Evolutionary conservation across 30 jellyfish, hydroid and myxozoan genomes (phyloP).

Genomic region (Pelagia noctiluca): DNA sequence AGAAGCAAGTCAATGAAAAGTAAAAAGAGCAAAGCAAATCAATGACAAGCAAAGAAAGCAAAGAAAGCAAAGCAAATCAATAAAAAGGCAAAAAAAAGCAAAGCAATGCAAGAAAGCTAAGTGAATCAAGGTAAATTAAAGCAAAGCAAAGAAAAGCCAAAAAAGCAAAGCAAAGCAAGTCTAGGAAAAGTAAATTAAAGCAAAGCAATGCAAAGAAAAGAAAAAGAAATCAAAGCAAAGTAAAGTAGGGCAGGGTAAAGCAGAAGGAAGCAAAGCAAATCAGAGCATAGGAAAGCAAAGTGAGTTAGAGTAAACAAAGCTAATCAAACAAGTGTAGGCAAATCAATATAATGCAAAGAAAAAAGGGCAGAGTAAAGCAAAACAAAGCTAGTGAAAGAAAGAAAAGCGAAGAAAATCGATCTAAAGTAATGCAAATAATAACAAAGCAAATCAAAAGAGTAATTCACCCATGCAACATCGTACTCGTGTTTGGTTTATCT

Average conservation of each 20-base stretch:
- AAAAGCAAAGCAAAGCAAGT: neutral
- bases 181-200: constrained; percentile 11
- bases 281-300: neutral
- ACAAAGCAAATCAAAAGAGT: neutral
- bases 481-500: too few species aligned
- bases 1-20: neutral
- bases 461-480: too few species aligned
- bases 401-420: neutral
- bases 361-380: neutral
- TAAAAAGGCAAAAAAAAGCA: neutral
- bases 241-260: neutral
- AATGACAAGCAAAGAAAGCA: neutral
- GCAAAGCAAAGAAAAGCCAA: constrained; percentile 7
- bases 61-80: neutral
- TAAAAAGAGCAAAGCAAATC: neutral
- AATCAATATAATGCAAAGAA: too few species aligned
- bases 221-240: neutral
- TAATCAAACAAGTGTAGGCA: too few species aligned
- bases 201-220: constrained; percentile 11
- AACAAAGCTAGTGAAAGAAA: neutral
- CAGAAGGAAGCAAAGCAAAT: neutral
- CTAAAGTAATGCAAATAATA: neutral
- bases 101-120: neutral
- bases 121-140: neutral
- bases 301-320: neutral